phyloP scores from a whole-genome alignment of 2,113 vertebrate species.

The Ranitomeya imitator region DNA sequence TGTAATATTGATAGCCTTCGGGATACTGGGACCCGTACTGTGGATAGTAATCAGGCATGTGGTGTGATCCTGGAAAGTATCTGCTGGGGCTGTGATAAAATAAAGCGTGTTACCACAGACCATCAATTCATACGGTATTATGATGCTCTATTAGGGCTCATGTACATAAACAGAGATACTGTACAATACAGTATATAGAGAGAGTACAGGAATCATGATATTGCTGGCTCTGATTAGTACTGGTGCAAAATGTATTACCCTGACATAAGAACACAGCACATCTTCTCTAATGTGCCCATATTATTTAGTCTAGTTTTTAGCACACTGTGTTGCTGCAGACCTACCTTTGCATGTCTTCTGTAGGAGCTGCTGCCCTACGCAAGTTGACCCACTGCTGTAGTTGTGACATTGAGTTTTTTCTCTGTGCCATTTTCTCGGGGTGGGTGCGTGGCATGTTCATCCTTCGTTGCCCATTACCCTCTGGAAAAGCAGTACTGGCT shows the following conservation, averaged over 20 bases:
- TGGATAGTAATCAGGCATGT: conserved; percentile 79
- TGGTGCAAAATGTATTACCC: not conserved
- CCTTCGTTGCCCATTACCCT: conserved; percentile 71
- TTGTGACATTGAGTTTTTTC: conserved; percentile 94
- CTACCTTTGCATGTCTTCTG: conserved; percentile 87
- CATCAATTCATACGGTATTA: not conserved
- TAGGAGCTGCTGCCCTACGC: conserved; percentile 72
- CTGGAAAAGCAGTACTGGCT: conserved; percentile 67
- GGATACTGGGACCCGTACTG: conserved; percentile 80
- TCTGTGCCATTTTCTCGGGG: conserved; percentile 87
- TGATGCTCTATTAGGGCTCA: not conserved
- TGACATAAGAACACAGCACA: not conserved
- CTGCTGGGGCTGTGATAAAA: conserved; percentile 76
- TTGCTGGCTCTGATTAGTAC: not conserved
- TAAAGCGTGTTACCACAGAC: not conserved
- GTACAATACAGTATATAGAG: not conserved
- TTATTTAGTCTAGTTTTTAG: not conserved
- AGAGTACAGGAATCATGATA: not conserved
- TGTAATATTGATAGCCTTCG: conserved; percentile 84
- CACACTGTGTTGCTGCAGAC: not conserved
- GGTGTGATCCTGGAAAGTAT: conserved; percentile 79
- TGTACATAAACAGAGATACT: not conserved
- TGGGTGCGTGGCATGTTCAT: conserved; percentile 77
- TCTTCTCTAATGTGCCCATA: not conserved
- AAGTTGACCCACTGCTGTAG: conserved; percentile 97